phyloP scores from a whole-genome alignment of 1,140 invertebrate species.

The Lethocerus indicus region DNA sequence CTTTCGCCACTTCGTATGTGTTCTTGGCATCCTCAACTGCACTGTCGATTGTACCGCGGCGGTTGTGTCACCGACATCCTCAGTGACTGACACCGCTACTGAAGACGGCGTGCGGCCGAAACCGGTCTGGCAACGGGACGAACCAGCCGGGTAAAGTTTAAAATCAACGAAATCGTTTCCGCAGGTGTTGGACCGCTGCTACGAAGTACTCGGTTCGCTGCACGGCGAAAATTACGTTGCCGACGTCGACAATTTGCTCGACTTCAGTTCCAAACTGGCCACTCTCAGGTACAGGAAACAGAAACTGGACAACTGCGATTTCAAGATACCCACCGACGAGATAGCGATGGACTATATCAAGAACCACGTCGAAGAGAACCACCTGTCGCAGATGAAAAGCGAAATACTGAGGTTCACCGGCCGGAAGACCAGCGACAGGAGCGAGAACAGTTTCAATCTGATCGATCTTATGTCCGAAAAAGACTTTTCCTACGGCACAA shows the following conservation, averaged over 20 bases:
- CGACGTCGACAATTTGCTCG: constrained; percentile 13
- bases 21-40: too few relatives aligned
- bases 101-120: too few relatives aligned
- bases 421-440: neutral
- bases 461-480: neutral
- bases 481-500: neutral
- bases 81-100: too few relatives aligned
- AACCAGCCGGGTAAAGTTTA: neutral
- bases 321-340: too few relatives aligned
- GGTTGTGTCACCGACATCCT: too few relatives aligned
- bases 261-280: constrained; percentile 9
- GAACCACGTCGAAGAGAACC: neutral
- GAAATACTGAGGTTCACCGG: neutral
- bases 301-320: neutral
- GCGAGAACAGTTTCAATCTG: neutral
- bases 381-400: neutral
- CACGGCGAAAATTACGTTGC: constrained; percentile 12
- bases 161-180: neutral
- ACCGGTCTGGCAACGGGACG: too few relatives aligned
- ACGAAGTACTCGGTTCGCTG: constrained; percentile 8
- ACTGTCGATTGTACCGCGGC: too few relatives aligned
- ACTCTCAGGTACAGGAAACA: neutral
- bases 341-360: neutral
- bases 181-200: constrained; percentile 13
- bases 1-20: too few relatives aligned